Evolutionary conservation across 2,797 vertebrate genomes (phyloP).

Genomic region (Paramormyrops hopkinsi): DNA sequence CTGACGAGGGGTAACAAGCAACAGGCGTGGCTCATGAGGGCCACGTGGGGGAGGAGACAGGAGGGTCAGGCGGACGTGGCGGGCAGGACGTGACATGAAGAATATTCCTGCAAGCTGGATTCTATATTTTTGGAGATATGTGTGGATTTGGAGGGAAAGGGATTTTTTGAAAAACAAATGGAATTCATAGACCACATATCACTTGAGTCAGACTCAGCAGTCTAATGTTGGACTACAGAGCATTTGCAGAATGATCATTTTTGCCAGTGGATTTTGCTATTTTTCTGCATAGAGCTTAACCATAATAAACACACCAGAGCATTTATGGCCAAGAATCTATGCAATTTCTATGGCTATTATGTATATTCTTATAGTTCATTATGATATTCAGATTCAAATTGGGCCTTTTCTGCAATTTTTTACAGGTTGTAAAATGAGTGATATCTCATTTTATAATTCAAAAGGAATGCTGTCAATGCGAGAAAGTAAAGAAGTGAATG

Average conservation of each 20-base stretch:
- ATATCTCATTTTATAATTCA: neutral
- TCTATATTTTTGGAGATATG: neutral
- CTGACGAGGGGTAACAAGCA: neutral
- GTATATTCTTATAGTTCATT: neutral
- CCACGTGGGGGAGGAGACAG: neutral
- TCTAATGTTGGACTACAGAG: neutral
- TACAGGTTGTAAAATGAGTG: neutral
- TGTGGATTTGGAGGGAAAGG: neutral
- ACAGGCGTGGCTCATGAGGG: neutral
- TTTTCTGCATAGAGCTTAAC: neutral
- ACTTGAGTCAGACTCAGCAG: neutral
- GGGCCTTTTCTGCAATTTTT: neutral
- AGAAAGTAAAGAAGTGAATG: neutral
- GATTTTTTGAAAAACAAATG: neutral
- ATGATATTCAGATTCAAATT: slow-evolving; percentile 11
- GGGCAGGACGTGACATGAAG: neutral
- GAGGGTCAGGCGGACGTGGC: neutral
- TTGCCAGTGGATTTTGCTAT: neutral
- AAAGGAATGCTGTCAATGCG: neutral
- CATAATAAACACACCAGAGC: neutral
- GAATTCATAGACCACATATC: neutral
- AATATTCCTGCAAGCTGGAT: neutral
- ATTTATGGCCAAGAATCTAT: neutral
- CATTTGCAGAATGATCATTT: neutral
- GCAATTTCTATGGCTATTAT: neutral